Evolutionary conservation across 2,888 invertebrate genomes (phyloP), one percentile per base, ranked within the genome.

Genomic region (Opisthograptis luteolata): DNA sequence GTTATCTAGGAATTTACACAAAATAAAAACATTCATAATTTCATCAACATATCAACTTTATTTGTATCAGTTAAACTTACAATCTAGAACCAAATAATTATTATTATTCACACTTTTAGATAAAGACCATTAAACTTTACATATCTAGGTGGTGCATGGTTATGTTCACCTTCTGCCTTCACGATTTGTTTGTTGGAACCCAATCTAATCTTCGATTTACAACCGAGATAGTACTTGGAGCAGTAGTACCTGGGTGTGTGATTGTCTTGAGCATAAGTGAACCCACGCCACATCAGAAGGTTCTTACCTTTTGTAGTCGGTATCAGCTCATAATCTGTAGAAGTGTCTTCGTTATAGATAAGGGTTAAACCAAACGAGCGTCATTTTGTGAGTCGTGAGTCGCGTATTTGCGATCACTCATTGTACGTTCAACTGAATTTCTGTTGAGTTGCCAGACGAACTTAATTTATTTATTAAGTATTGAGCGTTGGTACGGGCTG

Each of bases 231-330:
- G 5, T 13, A 7, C 6, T 39, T 31, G 5, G 46, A 46, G 12
- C 47, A 47, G 13, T 47, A 47, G 13, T 22, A 47, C 22, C 47
- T 41, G 3, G 34, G 35, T 0, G 47, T 35, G 2, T 17, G 14
- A 7, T 28, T 41, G n/a, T 12, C 40, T 52, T 52, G 45, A 4
- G 36, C 32, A 36, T 61, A 77, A 0, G 74, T 75, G 24, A 58
- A 76, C 0, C 65, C 63, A 10, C 62, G 58, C 14, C 71, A 47
- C 54, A 73, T 53, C 1, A 76, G 34, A 2, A 72, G 15, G 7
- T 59, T 28, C 13, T 58, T 70, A 3, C 71, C 72, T 10, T 51
- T 63, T 19, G 40, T 46, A 1, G 63, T 61, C 9, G 69, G 70
- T 40, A 72, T 64, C 14, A 67, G 63, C 12, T 50, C 37, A 35